These are phyloP conservation scores for Zaprionus lachaisei DNA, from an alignment of 1,140 invertebrate genomes.

Conservation along the genomic window DNA sequence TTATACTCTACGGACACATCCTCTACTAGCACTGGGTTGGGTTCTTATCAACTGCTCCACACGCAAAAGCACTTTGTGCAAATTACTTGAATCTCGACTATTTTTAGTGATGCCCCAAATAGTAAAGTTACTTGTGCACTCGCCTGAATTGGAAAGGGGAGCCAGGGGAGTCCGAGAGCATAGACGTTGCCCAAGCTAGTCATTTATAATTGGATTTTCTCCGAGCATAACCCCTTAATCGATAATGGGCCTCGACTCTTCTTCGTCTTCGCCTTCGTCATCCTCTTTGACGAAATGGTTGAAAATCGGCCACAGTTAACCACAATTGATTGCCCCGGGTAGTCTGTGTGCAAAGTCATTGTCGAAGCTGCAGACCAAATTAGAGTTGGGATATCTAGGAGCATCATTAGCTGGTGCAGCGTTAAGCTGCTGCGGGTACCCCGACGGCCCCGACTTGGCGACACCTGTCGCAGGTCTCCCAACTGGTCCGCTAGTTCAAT, in stretches of 20 bases:
- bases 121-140: constrained; percentile 48
- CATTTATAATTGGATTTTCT: constrained; percentile 67
- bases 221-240: constrained; percentile 69
- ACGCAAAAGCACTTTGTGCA: constrained; percentile 72
- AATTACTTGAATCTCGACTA: constrained; percentile 46
- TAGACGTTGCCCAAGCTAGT: constrained; percentile 5
- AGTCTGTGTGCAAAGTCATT: constrained; percentile 45
- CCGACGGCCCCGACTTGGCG: constrained; percentile 24
- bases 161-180: background rate
- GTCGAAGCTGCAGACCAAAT: constrained; percentile 24
- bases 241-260: constrained; percentile 58
- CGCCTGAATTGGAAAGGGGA: background rate
- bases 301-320: constrained; percentile 48
- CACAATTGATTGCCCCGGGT: constrained; percentile 29
- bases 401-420: constrained; percentile 42
- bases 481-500: constrained; percentile 43
- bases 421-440: background rate
- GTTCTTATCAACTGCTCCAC: constrained; percentile 64
- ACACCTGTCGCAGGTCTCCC: constrained; percentile 30
- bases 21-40: constrained; percentile 22
- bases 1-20: constrained; percentile 51
- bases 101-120: constrained; percentile 20
- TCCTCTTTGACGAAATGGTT: constrained; percentile 54
- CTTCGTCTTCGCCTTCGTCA: constrained; percentile 33
- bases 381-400: background rate